Conservation (phyloP, 2,797 vertebrate species). For the Melanotaenia parkinsoni region DNA sequence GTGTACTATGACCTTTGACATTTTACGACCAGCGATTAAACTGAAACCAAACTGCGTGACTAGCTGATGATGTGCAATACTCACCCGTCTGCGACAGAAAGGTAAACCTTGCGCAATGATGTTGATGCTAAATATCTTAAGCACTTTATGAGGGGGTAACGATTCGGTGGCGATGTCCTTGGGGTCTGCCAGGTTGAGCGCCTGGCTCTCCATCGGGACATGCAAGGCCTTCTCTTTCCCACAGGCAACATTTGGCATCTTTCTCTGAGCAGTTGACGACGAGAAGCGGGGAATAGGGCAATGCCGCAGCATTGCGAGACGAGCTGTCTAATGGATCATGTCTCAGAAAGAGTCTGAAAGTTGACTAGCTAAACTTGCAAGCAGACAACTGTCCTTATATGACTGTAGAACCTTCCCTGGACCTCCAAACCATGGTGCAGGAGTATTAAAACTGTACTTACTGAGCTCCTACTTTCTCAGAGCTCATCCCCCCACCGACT, state of each 20-base stretch:
- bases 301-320: slow-evolving; percentile 84
- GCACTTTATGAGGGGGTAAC: slow-evolving; percentile 91
- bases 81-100: slow-evolving; percentile 97
- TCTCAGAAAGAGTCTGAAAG: slow-evolving; percentile 59
- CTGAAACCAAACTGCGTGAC: background rate
- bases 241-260: slow-evolving; percentile 88
- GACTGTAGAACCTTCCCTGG: slow-evolving; percentile 73
- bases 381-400: slow-evolving; percentile 66
- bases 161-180: slow-evolving; percentile 85
- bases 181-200: slow-evolving; percentile 85
- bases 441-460: slow-evolving; percentile 61
- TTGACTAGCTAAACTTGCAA: slow-evolving; percentile 25
- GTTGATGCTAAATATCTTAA: slow-evolving; percentile 99
- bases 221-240: slow-evolving; percentile 83
- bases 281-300: slow-evolving; percentile 85
- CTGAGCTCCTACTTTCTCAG: slow-evolving; percentile 59
- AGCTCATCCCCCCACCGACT: slow-evolving; percentile 87
- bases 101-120: slow-evolving; percentile 97
- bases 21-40: slow-evolving; percentile 17
- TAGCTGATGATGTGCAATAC: slow-evolving; percentile 63
- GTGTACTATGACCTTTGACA: slow-evolving; percentile 50
- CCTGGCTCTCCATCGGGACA: slow-evolving; percentile 83
- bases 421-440: slow-evolving; percentile 79
- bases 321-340: slow-evolving; percentile 72
- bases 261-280: slow-evolving; percentile 75